A percentile compares a stretch with the other conserved stretches of the same genome.
Conservation (phyloP, 2,888 invertebrate genomes). For the Eilema caniola region DNA sequence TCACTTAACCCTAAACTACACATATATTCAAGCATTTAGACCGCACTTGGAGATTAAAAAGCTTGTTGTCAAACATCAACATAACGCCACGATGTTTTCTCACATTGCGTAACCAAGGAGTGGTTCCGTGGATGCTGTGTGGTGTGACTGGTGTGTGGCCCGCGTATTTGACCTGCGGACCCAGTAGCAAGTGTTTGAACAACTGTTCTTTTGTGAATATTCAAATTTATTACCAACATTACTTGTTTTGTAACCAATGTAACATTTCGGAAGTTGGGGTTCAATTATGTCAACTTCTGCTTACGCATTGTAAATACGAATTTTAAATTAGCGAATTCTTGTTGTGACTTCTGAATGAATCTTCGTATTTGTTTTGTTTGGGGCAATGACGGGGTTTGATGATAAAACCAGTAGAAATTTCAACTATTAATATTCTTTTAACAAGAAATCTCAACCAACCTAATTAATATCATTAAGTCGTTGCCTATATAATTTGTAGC, state of each 20-base stretch:
- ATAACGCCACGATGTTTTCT: conserved; percentile 24
- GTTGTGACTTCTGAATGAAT: neutral
- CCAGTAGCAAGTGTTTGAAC: conserved; percentile 37
- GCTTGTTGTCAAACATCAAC: conserved; percentile 43
- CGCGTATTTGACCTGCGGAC: conserved; percentile 37
- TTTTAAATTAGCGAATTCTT: conserved; percentile 5
- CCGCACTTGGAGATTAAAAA: conserved; percentile 31
- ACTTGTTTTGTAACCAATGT: conserved; percentile 3
- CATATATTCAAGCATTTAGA: conserved; percentile 23
- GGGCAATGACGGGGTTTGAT: too few relatives aligned
- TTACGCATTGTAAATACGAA: neutral
- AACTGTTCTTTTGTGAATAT: conserved; percentile 55
- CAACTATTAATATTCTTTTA: too few relatives aligned
- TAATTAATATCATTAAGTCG: too few relatives aligned
- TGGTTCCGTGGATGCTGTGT: conserved; percentile 13
- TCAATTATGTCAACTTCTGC: neutral
- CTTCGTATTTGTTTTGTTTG: too few relatives aligned
- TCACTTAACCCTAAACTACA: conserved; percentile 17
- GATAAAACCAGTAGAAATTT: too few relatives aligned
- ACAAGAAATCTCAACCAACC: too few relatives aligned
- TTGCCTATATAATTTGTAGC: too few relatives aligned
- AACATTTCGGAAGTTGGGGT: neutral
- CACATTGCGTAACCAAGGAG: conserved; percentile 17
- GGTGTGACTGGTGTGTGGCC: conserved; percentile 33
- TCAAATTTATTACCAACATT: conserved; percentile 20